A percentile compares a stretch with the other conserved stretches of the same genome.
Evolutionary conservation across 2,113 vertebrate species (phyloP).

Genomic region (cat (Felis catus)): F.catus_Fca126_mat1.0 CM031414.1:74137001-74137500

Average conservation of each 20-base stretch:
- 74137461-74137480: no score
- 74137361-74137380: no score
- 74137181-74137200: not conserved
- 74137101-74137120: constrained; percentile 46
- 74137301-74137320: constrained; percentile 33
- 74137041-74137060: constrained; percentile 9
- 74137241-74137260: not conserved
- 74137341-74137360: not conserved
- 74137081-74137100: constrained; percentile 29
- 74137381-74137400: no score
- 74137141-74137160: constrained; percentile 21
- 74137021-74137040: constrained; percentile 9
- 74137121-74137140: not conserved
- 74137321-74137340: not conserved
- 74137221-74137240: not conserved
- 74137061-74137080: constrained; percentile 45
- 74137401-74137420: no score
- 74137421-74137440: no score
- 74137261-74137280: constrained; percentile 25
- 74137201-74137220: not conserved
- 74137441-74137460: no score
- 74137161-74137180: not conserved
- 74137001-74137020: constrained; percentile 1
- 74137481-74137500: no score
- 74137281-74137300: not conserved